A percentile compares a stretch with the other conserved stretches of the same genome.
These are phyloP conservation scores for Eupithecia pulchellata DNA, from an alignment of 2,888 invertebrate species.

Conservation along the genomic window DNA sequence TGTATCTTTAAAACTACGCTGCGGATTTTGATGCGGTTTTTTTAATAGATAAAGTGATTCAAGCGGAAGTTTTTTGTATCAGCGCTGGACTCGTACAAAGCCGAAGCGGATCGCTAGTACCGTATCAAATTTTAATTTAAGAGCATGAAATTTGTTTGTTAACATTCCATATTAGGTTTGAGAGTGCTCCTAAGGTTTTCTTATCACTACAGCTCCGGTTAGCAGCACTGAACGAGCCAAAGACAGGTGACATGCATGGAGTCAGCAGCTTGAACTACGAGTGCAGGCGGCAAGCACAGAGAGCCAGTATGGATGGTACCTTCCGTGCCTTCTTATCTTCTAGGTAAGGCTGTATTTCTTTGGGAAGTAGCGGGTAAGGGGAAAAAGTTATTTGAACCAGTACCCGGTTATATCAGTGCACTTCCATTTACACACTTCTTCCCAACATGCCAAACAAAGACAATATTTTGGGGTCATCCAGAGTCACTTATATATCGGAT, in stretches of 20 bases:
- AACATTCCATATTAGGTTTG: too few relatives aligned
- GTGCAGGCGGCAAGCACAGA: slow-evolving; percentile 95
- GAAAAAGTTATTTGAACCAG: not conserved
- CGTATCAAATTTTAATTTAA: too few relatives aligned
- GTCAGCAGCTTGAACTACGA: slow-evolving; percentile 96
- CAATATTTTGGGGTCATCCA: not conserved
- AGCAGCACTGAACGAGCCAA: slow-evolving; percentile 96
- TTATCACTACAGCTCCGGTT: slow-evolving; percentile 90
- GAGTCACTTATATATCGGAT: not conserved
- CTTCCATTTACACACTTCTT: not conserved
- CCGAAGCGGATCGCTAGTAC: too few relatives aligned
- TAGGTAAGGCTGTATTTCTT: slow-evolving; percentile 72
- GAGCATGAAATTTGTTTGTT: too few relatives aligned
- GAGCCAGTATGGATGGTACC: slow-evolving; percentile 94
- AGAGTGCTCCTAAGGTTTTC: not conserved
- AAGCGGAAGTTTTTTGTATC: too few relatives aligned
- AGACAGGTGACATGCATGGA: slow-evolving; percentile 96
- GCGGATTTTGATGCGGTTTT: too few relatives aligned
- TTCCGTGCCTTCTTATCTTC: slow-evolving; percentile 97
- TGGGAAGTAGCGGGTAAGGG: not conserved
- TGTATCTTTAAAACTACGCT: too few relatives aligned
- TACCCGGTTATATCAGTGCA: not conserved
- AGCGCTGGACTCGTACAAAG: too few relatives aligned
- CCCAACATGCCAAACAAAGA: not conserved
- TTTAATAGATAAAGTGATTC: too few relatives aligned